Evolutionary conservation across 2,888 invertebrate species (phyloP), one percentile per base, ranked within the genome.

Genomic region (Troides helena): DNA sequence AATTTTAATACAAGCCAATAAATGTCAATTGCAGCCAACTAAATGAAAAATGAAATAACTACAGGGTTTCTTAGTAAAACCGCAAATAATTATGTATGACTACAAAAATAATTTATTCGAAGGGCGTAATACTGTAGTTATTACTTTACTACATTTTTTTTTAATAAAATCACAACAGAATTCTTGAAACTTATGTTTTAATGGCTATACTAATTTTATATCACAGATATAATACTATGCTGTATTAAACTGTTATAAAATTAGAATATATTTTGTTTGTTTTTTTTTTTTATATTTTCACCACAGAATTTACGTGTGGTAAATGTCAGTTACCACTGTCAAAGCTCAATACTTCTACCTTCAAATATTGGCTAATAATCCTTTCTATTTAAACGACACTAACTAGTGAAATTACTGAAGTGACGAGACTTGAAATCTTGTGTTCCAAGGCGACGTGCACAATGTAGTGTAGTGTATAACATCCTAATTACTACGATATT

Each of bases 61-160:
- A 57, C 57, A 39, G 25, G 1, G 36, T 56, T 67, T 67, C 67
- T 67, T 57, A 62, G 67, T 62, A 67, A 58, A 67, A 67, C 67
- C 62, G 30, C 67, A 67, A 67, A 58, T 18, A 64, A 66, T 59
- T 30, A 53, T 66, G 39, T 36, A 66, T 43, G n/a, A 57, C 53
- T 25, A 67, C 23, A 57, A 50, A 67, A 57, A 66, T 46, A 57
- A 65, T 21, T 65, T 57, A 64, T n/a, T 57, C 39, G 36, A 39
- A 39, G 21, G 65, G 21, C 65, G 21, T 39, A 58, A 65, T 18
- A 57, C 10, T 21, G 6, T 21, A 57, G 18, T 50, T 50, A 50
- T 14, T 50, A 50, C 50, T 18, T 50, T 50, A 50, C 50, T 50
- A 50, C 17, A 50, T 50, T 50, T 50, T 50, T 50, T 50, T 4